Evolutionary conservation across 2,113 vertebrate genomes (phyloP).

Genomic region (Fulmarus glacialis): DNA sequence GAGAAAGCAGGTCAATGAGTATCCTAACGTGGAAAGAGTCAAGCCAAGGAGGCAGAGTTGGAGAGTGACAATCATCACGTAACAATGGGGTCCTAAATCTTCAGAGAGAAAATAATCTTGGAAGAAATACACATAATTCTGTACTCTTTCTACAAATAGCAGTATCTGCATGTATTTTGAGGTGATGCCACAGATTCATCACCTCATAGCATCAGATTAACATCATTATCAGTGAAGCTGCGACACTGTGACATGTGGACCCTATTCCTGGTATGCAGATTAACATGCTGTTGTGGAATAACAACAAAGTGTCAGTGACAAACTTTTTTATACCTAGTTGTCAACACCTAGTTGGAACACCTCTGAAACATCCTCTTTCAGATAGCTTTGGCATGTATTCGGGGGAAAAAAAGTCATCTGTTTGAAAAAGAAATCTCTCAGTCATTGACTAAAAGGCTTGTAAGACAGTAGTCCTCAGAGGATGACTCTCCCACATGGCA

Average conservation of each 20-base stretch:
- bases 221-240: background rate
- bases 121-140: background rate
- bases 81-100: background rate
- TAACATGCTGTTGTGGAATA: background rate
- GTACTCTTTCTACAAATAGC: background rate
- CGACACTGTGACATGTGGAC: background rate
- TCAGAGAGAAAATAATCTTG: background rate
- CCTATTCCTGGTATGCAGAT: background rate
- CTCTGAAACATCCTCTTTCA: background rate
- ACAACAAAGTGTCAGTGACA: background rate
- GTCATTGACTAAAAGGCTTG: background rate
- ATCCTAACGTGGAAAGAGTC: background rate
- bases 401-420: background rate
- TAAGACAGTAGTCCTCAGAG: background rate
- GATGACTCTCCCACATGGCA: background rate
- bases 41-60: background rate
- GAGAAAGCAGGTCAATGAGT: background rate
- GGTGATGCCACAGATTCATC: background rate
- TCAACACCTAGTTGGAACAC: background rate
- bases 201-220: background rate
- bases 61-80: background rate
- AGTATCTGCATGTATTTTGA: background rate
- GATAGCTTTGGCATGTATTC: background rate
- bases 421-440: background rate
- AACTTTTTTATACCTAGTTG: background rate